Evolutionary conservation across 2,797 vertebrate species (phyloP), one percentile per base, ranked within the genome.

Genomic region (Lateolabrax maculatus): DNA sequence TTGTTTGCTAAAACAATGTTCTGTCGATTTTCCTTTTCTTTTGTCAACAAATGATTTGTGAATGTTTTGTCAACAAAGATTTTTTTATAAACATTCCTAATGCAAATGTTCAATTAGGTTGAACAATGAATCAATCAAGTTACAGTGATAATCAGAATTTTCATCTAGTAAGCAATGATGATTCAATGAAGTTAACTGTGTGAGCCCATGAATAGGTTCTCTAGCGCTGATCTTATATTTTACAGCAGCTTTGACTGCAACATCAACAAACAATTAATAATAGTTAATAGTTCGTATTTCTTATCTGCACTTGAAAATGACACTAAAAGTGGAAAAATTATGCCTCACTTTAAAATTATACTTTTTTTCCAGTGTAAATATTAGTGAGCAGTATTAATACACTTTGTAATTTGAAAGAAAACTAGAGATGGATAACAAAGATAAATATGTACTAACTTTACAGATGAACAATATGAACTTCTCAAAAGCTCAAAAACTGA

Each of bases 401-500:
- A 64, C 4, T 36, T 48, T 21, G n/a, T 44, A 7, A 48, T 60
- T 65, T 69, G 9, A 75, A 60, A 18, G 27, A 48, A 49, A 23
- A 25, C 44, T 29, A 25, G 16, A 46, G 9, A 44, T 48, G 21
- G 15, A 53, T 39, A 66, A 4, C 7, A 37, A 65, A 68, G 5
- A 63, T 34, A n/a, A 34, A 44, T 64, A 34, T 84, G 57, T 81
- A 5, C 36, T 89, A 57, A 55, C 31, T 64, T 86, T 84, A 87
- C 84, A 98, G 98, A 91, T 87, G 87, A 93, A 72, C 92, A 96
- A 70, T 71, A 86, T 84, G 94, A 96, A 89, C 89, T 94, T 58
- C 87, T 97, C 48, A 92, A 94, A 89, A 92, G 92, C 71, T 94
- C 90, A 76, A 95, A 95, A 88, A 82, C 87, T 60, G 94, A 94